Base-by-base conservation (phyloP, 2,797 vertebrate species). In the Centropyge bicolor region DNA sequence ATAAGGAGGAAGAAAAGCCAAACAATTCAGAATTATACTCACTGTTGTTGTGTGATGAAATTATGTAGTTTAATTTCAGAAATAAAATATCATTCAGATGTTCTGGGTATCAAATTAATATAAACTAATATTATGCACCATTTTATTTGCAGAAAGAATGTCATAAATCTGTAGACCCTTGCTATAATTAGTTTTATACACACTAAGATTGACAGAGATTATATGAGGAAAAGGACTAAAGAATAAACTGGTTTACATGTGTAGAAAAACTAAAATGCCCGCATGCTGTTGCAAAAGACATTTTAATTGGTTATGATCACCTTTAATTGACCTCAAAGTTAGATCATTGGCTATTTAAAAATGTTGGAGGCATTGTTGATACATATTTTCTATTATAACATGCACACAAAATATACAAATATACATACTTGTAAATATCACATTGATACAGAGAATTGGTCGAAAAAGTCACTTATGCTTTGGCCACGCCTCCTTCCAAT, bases 401-500 rank as follows among this genome's bases (percentile, higher is more conserved):
- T 6, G 3, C 13, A 43, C 10, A 22, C 8, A 16, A 38, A 20
- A 9, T 3, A 55, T 8, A 16, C 7, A 40, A 2, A 22, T 12
- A 14, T 19, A 10, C 12, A 8, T 46, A 7, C 27, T 17, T 16
- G 4, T 48, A 27, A 56, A 6, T 20, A 17, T 41, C 0, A 40
- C 1, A 48, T 8, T 31, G 27, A 31, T 2, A 31, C 2, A 31
- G 27, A 31, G 27, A 31, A 31, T 31, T 31, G 27, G 27, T 31
- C 2, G 27, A 31, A 31, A 31, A 31, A 31, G 46, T 68, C 3
- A 2, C 11, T 22, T 0, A 1, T 11, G 6, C 22, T 31, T 8
- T 0, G 40, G 62, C 62, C 92, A 86, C 91, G 66, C 89, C 90
- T 22, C 56, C 63, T 59, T 12, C 38, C 22, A 7, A 3, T 5